phyloP scores from a whole-genome alignment of 2,888 invertebrate species.

The Pseudanteris insignis region DNA sequence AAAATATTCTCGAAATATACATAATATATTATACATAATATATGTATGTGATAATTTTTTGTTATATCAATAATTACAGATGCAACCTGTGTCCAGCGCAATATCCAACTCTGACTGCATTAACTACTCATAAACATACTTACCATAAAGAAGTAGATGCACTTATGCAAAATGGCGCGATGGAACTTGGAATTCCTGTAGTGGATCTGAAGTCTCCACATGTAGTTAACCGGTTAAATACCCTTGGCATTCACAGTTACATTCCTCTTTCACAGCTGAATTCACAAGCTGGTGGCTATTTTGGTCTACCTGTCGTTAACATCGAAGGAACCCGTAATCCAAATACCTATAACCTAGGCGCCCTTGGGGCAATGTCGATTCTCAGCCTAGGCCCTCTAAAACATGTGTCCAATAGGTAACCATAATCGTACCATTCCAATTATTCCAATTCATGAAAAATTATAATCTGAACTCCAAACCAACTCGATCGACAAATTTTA shows the following conservation, averaged over 20 bases:
- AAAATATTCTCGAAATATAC: too few species aligned
- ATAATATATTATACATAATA: too few species aligned
- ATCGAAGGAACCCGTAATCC: conserved; percentile 74
- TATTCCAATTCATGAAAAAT: too few species aligned
- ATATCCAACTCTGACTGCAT: conserved; percentile 73
- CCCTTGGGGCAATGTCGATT: conserved; percentile 76
- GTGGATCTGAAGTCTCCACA: conserved; percentile 78
- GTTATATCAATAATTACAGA: conserved; percentile 52
- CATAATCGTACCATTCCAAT: conserved; percentile 41
- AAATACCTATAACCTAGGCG: conserved; percentile 70
- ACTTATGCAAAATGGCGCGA: conserved; percentile 59
- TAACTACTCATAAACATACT: conserved; percentile 74
- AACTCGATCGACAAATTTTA: too few species aligned
- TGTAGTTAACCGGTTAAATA: conserved; percentile 72
- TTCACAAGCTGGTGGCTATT: conserved; percentile 71
- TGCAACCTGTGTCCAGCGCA: conserved; percentile 79
- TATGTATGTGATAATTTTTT: too few species aligned
- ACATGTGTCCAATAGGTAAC: conserved; percentile 65
- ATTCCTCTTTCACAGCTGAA: conserved; percentile 77
- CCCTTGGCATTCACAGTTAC: conserved; percentile 77
- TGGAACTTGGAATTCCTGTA: conserved; percentile 78
- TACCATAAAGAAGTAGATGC: conserved; percentile 69
- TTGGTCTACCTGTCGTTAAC: conserved; percentile 77
- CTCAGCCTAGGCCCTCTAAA: conserved; percentile 78
- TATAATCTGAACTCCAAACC: too few species aligned